A percentile compares a stretch with the other conserved stretches of the same genome.
phyloP scores from a whole-genome alignment of 2,113 vertebrate genomes.

The human region GRCh38 chr7:77109001-77109500 shows the following conservation, averaged over 20 bases:
- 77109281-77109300: slow-evolving; percentile 31
- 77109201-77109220: slow-evolving; percentile 50
- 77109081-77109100: background rate
- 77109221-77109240: background rate
- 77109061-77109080: slow-evolving; percentile 45
- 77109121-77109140: background rate
- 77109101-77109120: slow-evolving; percentile 33
- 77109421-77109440: too few relatives aligned
- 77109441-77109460: too few relatives aligned
- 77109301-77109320: slow-evolving; percentile 29
- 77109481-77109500: too few relatives aligned
- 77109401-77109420: too few relatives aligned
- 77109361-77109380: slow-evolving; percentile 20
- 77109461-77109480: too few relatives aligned
- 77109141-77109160: slow-evolving; percentile 12
- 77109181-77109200: slow-evolving; percentile 4
- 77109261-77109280: background rate
- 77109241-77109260: slow-evolving; percentile 8
- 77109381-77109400: too few relatives aligned
- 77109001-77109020: background rate
- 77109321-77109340: slow-evolving; percentile 43
- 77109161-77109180: background rate
- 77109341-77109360: background rate
- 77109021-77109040: background rate
- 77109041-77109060: background rate